These are phyloP conservation scores for Phrynosoma platyrhinos DNA, from an alignment of 2,113 vertebrate genomes.

Conservation along the genomic window DNA sequence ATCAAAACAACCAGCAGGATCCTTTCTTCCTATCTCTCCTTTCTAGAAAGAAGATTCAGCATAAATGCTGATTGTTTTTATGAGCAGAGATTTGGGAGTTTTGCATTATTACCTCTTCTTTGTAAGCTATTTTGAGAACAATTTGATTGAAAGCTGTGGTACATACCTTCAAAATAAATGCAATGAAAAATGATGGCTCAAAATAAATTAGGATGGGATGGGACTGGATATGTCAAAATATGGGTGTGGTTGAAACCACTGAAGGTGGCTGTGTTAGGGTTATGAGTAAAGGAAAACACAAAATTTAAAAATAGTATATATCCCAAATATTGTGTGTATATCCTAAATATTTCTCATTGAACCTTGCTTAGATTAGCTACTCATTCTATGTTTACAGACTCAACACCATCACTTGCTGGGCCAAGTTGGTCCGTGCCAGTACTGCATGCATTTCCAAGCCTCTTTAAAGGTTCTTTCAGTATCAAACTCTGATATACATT, in stretches of 20 bases:
- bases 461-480: too few species aligned
- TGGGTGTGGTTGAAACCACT: not conserved
- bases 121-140: not conserved
- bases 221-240: not conserved
- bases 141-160: not conserved
- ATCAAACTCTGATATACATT: too few species aligned
- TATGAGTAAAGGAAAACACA: not conserved
- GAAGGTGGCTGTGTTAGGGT: not conserved
- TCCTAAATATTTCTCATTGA: not conserved
- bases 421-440: too few species aligned
- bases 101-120: not conserved
- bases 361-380: not conserved
- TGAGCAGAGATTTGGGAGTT: not conserved
- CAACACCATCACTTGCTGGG: too few species aligned
- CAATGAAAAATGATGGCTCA: not conserved
- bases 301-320: too few species aligned
- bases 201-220: too few species aligned
- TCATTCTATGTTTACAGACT: not conserved
- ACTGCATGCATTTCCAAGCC: too few species aligned
- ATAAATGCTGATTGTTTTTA: too few species aligned
- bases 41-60: too few species aligned
- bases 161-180: not conserved
- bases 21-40: too few species aligned
- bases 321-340: not conserved
- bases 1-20: too few species aligned